phyloP scores from a whole-genome alignment of 2,797 vertebrate genomes.

The Manis pentadactyla region DNA sequence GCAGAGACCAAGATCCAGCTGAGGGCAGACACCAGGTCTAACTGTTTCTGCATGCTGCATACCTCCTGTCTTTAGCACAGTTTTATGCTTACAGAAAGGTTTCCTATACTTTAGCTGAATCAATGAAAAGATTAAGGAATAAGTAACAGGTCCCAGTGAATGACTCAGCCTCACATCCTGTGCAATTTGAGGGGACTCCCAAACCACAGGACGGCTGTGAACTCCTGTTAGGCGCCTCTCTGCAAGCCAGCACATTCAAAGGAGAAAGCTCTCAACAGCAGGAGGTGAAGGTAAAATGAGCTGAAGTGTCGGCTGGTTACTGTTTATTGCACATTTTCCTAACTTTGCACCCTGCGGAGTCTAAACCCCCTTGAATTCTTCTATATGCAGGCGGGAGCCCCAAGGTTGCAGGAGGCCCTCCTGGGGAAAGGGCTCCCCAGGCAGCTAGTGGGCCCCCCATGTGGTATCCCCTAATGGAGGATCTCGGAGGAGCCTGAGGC shows the following conservation, averaged over 20 bases:
- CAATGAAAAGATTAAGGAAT: background rate
- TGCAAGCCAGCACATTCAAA: background rate
- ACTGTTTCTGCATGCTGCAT: no score
- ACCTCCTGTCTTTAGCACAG: background rate
- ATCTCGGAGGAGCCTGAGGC: background rate
- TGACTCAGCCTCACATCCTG: background rate
- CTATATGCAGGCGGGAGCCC: background rate
- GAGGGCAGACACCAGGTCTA: background rate
- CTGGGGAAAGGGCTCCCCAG: background rate
- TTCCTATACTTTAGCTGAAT: background rate
- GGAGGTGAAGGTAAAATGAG: background rate
- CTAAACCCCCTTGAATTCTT: background rate
- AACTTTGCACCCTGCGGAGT: background rate
- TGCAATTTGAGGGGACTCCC: background rate
- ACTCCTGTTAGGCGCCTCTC: background rate
- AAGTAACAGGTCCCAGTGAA: no score
- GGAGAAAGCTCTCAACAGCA: background rate
- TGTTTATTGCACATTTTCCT: background rate
- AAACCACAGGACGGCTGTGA: fast-evolving
- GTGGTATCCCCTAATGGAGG: background rate
- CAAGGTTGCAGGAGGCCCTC: background rate
- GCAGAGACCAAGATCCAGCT: background rate
- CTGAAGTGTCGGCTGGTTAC: fast-evolving
- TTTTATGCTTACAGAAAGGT: background rate
- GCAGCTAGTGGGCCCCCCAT: background rate